phyloP scores from a whole-genome alignment of 2,113 vertebrate species.

The Dipodomys merriami region DNA sequence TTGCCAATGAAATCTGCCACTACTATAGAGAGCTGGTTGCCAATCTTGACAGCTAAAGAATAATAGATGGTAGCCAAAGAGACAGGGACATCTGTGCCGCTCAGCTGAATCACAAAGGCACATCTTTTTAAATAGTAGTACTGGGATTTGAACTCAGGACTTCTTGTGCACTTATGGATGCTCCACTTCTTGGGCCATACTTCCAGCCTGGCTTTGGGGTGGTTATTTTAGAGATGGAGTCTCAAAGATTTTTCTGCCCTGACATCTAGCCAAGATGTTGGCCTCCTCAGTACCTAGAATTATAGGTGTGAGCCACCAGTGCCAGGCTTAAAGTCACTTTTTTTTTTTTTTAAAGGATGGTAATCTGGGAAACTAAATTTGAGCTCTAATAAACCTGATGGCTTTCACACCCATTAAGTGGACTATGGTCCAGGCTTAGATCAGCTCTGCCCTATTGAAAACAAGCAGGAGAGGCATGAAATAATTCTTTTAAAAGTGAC shows the following conservation, averaged over 20 bases:
- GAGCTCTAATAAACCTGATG: background rate
- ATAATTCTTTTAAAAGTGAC: constrained; percentile 1
- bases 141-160: too few relatives aligned
- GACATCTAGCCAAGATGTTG: too few relatives aligned
- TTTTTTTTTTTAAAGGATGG: background rate
- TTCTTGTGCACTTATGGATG: too few relatives aligned
- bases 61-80: background rate
- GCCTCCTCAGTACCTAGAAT: too few relatives aligned
- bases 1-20: constrained; percentile 22
- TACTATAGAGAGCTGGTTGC: background rate
- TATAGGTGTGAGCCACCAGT: too few relatives aligned
- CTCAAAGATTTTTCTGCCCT: too few relatives aligned
- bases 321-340: too few relatives aligned
- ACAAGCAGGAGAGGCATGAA: constrained; percentile 17
- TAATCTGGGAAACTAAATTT: constrained; percentile 7
- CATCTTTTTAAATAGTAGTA: too few relatives aligned
- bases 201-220: too few relatives aligned
- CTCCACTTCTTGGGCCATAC: too few relatives aligned
- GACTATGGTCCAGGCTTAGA: background rate
- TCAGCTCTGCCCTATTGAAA: background rate
- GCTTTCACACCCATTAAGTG: background rate
- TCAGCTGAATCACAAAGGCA: background rate
- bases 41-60: background rate
- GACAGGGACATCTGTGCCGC: background rate
- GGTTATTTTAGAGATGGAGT: too few relatives aligned